These are phyloP conservation scores for Catagonus wagneri DNA, from an alignment of 2,113 vertebrate species.

Conservation along the genomic window DNA sequence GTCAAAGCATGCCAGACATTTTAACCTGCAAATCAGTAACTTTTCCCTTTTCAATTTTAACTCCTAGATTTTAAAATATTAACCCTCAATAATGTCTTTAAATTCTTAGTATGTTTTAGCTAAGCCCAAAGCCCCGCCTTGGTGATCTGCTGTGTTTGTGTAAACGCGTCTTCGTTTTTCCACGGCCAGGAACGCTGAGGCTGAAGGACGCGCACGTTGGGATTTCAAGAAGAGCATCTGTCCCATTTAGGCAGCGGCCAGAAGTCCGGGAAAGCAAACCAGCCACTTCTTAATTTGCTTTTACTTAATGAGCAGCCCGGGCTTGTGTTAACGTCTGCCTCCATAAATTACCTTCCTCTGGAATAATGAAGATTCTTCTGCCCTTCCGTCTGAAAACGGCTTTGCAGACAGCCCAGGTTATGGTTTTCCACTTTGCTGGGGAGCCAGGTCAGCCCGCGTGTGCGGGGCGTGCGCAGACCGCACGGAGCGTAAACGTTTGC, in stretches of 20 bases:
- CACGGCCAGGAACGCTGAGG: background rate
- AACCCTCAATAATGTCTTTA: conserved; percentile 26
- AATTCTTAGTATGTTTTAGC: background rate
- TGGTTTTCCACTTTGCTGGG: conserved; percentile 49
- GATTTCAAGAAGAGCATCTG: background rate
- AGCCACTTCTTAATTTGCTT: background rate
- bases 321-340: conserved; percentile 27
- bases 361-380: conserved; percentile 64
- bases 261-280: conserved; percentile 1
- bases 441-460: conserved; percentile 68
- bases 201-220: background rate
- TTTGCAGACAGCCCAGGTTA: conserved; percentile 57
- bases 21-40: conserved; percentile 33
- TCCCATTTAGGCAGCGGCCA: background rate
- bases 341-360: conserved; percentile 52
- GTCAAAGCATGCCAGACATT: conserved; percentile 43
- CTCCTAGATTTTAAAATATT: conserved; percentile 51
- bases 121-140: background rate
- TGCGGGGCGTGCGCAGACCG: conserved; percentile 69
- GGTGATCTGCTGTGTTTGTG: background rate
- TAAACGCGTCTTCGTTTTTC: background rate
- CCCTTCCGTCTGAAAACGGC: conserved; percentile 20
- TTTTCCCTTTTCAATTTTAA: conserved; percentile 48
- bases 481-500: conserved; percentile 74
- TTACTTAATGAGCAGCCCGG: conserved; percentile 44